Evolutionary conservation across 2,113 vertebrate species (phyloP).

Genomic region (Calidris pygmaea): DNA sequence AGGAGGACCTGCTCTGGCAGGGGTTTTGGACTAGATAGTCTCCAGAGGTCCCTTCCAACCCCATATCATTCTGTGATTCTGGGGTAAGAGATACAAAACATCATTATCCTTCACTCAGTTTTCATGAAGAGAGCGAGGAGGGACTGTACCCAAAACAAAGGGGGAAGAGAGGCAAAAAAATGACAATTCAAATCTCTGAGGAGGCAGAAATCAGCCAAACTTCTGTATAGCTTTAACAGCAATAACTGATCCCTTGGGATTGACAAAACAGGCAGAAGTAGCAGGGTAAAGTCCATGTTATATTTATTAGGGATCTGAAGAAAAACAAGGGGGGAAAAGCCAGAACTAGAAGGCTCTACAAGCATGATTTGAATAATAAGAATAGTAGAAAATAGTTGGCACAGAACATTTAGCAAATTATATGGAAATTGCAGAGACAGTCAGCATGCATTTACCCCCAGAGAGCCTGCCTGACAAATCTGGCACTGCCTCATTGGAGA

Average conservation of each 20-base stretch:
- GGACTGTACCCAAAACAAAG: not conserved
- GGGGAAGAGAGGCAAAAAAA: not conserved
- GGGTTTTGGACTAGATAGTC: no score
- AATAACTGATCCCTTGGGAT: not conserved
- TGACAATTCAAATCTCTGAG: not conserved
- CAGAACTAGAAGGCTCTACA: not conserved
- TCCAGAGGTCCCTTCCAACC: no score
- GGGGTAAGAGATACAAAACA: not conserved
- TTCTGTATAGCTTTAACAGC: not conserved
- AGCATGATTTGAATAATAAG: not conserved
- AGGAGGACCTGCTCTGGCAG: no score
- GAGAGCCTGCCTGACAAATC: not conserved
- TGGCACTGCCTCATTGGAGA: not conserved
- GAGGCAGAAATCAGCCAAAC: not conserved
- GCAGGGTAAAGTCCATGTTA: not conserved
- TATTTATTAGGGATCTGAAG: not conserved
- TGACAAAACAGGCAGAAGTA: not conserved
- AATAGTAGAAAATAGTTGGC: not conserved
- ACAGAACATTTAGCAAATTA: slow-evolving; percentile 16
- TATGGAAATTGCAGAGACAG: not conserved
- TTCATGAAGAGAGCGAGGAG: not conserved
- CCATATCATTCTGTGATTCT: no score
- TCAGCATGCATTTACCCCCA: not conserved
- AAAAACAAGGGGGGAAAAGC: fast-evolving
- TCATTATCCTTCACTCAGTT: not conserved